Conservation (phyloP, 2,113 vertebrate genomes). For the Nothobranchius furzeri region DNA sequence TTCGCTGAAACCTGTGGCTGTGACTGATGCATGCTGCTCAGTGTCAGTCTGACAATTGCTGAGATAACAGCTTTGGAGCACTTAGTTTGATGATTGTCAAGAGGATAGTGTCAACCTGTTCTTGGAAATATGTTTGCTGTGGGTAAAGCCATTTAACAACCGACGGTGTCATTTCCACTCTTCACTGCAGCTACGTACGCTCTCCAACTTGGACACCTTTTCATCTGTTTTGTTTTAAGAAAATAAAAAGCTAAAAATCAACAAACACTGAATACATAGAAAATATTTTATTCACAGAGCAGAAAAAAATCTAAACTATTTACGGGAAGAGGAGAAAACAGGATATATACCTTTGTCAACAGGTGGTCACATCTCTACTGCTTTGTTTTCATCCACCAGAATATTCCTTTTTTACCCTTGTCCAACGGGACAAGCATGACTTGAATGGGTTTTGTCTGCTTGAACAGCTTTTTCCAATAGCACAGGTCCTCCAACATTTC, state of each 20-base stretch:
- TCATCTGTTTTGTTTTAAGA: background rate
- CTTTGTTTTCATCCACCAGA: background rate
- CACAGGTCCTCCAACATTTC: no score
- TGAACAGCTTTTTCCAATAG: no score
- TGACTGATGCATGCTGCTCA: background rate
- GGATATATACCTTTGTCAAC: background rate
- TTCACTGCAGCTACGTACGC: background rate
- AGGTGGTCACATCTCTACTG: background rate
- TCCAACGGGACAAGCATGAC: no score
- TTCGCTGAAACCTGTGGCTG: background rate
- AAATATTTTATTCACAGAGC: background rate
- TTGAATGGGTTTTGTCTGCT: no score
- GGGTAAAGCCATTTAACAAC: background rate
- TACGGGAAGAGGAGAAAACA: no score
- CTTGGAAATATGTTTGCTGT: background rate
- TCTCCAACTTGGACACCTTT: background rate
- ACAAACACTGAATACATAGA: background rate
- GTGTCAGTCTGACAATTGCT: background rate
- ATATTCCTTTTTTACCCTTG: background rate
- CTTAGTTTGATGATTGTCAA: background rate
- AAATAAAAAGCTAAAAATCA: background rate
- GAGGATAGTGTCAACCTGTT: background rate
- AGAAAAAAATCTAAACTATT: background rate
- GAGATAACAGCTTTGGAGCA: slow-evolving; percentile 1
- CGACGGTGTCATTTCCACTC: slow-evolving; percentile 1